These are phyloP conservation scores for Ochropleura leucogaster DNA, from an alignment of 2,888 invertebrate species.

Conservation along the genomic window DNA sequence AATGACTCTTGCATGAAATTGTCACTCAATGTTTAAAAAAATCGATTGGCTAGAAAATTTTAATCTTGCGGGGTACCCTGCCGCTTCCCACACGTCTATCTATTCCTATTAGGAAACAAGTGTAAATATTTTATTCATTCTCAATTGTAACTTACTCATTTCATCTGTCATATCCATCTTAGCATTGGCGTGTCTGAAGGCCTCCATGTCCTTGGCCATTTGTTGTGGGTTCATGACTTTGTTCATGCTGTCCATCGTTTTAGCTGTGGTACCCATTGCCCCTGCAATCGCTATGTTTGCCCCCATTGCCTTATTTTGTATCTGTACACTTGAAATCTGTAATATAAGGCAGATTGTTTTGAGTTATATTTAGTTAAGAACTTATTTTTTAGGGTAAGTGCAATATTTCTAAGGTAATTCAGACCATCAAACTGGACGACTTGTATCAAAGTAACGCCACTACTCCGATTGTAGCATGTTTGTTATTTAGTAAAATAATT, in stretches of 20 bases:
- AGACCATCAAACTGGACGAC: background rate
- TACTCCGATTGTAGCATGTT: background rate
- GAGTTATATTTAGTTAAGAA: background rate
- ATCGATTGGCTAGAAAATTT: too few species aligned
- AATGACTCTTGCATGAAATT: too few species aligned
- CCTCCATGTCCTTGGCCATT: constrained; percentile 95
- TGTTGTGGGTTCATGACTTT: constrained; percentile 96
- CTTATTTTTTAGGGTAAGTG: too few species aligned
- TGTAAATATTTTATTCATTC: background rate
- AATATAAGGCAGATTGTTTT: constrained; percentile 12
- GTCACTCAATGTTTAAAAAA: too few species aligned
- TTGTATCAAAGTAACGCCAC: too few species aligned
- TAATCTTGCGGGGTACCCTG: too few species aligned
- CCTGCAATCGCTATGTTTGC: constrained; percentile 96
- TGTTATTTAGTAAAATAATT: background rate
- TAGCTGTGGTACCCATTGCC: constrained; percentile 96
- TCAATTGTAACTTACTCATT: constrained; percentile 93
- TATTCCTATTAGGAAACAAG: background rate
- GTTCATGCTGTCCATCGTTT: constrained; percentile 97
- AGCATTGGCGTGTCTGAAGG: constrained; percentile 95
- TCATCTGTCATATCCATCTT: constrained; percentile 99
- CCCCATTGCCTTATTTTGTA: constrained; percentile 97
- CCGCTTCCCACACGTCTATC: background rate
- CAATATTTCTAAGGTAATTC: background rate
- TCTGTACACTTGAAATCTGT: constrained; percentile 93